Conservation (phyloP, 2,113 vertebrate genomes). For the Natator depressus region DNA sequence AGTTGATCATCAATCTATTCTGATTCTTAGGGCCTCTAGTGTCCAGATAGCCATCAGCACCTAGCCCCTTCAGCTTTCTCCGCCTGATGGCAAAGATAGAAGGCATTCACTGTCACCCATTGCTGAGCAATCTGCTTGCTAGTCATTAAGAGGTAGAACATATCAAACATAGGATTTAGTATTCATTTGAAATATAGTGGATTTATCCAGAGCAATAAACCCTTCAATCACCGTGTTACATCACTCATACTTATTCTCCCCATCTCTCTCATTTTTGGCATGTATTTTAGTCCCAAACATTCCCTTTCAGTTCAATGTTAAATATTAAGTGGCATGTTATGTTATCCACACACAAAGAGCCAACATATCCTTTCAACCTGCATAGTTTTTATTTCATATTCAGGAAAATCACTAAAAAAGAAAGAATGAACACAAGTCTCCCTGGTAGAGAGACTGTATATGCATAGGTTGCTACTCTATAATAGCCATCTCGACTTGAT, state of each 20-base stretch:
- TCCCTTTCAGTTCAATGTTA: conserved; percentile 16
- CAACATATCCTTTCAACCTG: background rate
- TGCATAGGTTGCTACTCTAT: conserved; percentile 35
- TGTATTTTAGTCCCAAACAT: background rate
- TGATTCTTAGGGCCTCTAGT: background rate
- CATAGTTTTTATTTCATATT: background rate
- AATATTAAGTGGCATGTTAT: conserved; percentile 23
- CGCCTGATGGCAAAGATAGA: background rate
- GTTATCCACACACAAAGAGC: conserved; percentile 23
- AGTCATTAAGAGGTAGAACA: background rate
- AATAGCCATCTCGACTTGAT: conserved; percentile 62
- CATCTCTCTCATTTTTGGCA: conserved; percentile 20
- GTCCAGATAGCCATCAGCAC: background rate
- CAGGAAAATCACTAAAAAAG: conserved; percentile 41
- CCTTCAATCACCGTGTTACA: background rate
- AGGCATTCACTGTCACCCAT: background rate
- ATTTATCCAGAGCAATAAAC: conserved; percentile 1
- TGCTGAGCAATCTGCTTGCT: background rate
- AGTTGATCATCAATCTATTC: background rate
- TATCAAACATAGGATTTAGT: background rate
- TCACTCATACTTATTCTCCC: conserved; percentile 42
- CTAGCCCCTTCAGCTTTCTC: background rate
- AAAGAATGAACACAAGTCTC: conserved; percentile 5
- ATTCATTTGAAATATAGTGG: background rate
- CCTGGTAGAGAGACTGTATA: background rate